Conservation (phyloP, 1,140 invertebrate species). For the Pogonomyrmex barbatus region DNA sequence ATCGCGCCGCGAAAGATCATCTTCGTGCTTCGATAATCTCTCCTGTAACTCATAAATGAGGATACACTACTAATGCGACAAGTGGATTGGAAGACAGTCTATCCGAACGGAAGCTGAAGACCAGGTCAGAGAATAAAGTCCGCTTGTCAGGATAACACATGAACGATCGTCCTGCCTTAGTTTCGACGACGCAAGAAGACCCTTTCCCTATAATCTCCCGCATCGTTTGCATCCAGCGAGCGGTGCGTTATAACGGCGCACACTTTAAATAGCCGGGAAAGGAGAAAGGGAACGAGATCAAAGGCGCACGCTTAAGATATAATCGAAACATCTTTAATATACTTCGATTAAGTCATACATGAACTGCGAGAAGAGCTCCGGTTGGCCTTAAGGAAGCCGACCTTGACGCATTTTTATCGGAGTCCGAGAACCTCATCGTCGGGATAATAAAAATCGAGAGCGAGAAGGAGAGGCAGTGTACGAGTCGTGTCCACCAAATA, state of each 20-base stretch:
- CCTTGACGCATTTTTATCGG: conserved; percentile 38
- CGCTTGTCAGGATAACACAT: neutral
- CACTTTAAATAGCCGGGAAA: conserved; percentile 45
- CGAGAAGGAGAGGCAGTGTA: neutral
- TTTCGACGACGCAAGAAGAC: neutral
- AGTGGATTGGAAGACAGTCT: neutral
- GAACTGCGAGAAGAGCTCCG: conserved; percentile 30
- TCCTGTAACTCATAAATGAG: neutral
- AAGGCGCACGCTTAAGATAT: conserved; percentile 37
- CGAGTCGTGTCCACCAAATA: conserved; percentile 10
- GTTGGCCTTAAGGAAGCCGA: conserved; percentile 9
- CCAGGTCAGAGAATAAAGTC: neutral
- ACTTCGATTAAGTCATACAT: conserved; percentile 42
- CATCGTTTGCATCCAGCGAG: neutral
- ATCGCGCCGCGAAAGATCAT: neutral
- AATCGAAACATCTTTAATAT: conserved; percentile 45
- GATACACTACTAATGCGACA: neutral
- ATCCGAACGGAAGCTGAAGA: neutral
- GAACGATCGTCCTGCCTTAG: conserved; percentile 17
- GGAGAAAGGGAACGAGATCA: conserved; percentile 46
- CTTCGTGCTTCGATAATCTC: neutral
- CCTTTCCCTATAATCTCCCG: neutral
- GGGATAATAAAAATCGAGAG: neutral
- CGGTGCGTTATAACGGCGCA: conserved; percentile 21
- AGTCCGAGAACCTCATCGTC: conserved; percentile 18